Base-by-base conservation (phyloP, 1,140 invertebrate species). In the Mamestra configurata region DNA sequence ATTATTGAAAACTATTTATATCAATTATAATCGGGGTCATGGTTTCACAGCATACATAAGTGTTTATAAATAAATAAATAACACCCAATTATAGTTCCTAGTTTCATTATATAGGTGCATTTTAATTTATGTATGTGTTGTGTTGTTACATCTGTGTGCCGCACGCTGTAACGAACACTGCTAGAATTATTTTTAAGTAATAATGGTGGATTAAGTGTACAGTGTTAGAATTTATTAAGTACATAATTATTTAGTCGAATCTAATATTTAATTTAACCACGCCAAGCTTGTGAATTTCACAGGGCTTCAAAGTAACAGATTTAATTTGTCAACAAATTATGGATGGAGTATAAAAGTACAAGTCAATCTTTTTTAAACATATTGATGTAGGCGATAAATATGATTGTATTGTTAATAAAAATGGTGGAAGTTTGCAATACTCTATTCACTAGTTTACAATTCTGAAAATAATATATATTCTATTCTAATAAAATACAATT, bases 41-140 rank as follows among this genome's bases (percentile, higher is more conserved):
- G 31, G 49, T 78, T 51, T 75, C 68, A 73, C 55, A 24, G 55
- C 51, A 57, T 57, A 73, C 68, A 31, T 66, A 59, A 66, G 35
- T 66, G 35, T 66, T 5, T 24, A 57, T 57, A 15, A 57, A 27
- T 66, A 66, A 66, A 20, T 20, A 18, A 66, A 66, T 27, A 7
- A 73, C 53, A 20, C 51, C 71, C 49, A 73, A 78, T 80, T 80
- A 83, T 87, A 89, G 87, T 89, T 89, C 87, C 86, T 89, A 86
- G 87, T 66, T 79, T 82, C 82, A 82, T 84, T 82, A 68, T 83
- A 83, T 89, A 89, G 86, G 87, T 89, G 87, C 86, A 87, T 87
- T 89, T 89, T 86, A 83, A 78, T 76, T 87, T 82, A 82, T 76
- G 55, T 84, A 61, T 31, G 73, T 40, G 57, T 43, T 49, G 37